Conservation (phyloP, 2,888 invertebrate genomes). For the Ischnus inquisitorius region DNA sequence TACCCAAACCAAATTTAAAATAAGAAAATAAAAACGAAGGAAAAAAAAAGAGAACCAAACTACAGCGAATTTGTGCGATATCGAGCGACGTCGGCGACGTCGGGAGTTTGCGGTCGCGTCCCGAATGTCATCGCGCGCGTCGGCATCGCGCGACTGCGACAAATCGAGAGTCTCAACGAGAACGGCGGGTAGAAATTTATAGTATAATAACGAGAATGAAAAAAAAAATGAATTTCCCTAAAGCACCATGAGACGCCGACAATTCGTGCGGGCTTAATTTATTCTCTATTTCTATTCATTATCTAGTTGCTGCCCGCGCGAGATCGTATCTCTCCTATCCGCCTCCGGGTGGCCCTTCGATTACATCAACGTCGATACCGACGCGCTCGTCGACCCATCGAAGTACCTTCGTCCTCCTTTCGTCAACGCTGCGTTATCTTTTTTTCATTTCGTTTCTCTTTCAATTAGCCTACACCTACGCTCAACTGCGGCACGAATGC, state of each 20-base stretch:
- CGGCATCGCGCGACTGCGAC: slow-evolving; percentile 6
- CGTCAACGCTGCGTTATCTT: slow-evolving; percentile 25
- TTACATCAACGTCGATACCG: not conserved
- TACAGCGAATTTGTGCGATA: slow-evolving; percentile 1
- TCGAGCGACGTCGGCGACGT: not conserved
- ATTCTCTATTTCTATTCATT: slow-evolving; percentile 38
- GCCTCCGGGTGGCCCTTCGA: not conserved
- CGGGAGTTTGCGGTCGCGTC: not conserved
- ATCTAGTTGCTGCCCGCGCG: slow-evolving; percentile 41
- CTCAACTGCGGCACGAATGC: slow-evolving; percentile 59
- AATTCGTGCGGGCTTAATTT: slow-evolving; percentile 44
- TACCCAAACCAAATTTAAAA: slow-evolving; percentile 49
- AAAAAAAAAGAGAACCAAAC: not conserved
- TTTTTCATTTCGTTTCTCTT: slow-evolving; percentile 8
- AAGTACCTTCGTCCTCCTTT: slow-evolving; percentile 29
- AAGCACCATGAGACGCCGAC: slow-evolving; percentile 60
- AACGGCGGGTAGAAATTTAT: slow-evolving; percentile 7
- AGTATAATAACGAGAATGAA: slow-evolving; percentile 5
- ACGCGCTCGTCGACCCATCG: slow-evolving; percentile 32
- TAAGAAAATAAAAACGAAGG: slow-evolving; percentile 3
- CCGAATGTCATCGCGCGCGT: not conserved
- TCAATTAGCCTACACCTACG: slow-evolving; percentile 57
- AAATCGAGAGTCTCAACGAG: not conserved
- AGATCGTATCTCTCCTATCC: slow-evolving; percentile 29
- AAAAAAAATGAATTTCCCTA: slow-evolving; percentile 51